Conservation (phyloP, 2,113 vertebrate species). For the Nicator chloris region DNA sequence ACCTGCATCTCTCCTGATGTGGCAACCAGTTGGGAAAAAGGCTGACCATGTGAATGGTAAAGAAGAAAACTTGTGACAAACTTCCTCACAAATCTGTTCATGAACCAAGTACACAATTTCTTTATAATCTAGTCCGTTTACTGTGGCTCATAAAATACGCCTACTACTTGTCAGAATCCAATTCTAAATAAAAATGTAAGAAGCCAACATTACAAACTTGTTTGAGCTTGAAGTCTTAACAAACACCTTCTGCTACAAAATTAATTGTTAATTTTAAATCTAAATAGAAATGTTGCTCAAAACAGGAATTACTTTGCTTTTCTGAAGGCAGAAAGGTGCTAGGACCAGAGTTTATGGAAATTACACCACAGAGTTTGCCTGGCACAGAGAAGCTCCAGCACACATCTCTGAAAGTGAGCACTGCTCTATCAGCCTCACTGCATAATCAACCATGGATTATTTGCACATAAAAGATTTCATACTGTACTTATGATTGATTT, state of each 20-base stretch:
- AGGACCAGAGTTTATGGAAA: neutral
- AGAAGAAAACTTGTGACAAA: neutral
- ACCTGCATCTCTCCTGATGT: fast-evolving
- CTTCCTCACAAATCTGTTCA: neutral
- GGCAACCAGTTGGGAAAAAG: neutral
- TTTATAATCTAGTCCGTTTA: neutral
- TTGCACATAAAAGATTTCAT: neutral
- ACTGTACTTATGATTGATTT: neutral
- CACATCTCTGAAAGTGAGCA: neutral
- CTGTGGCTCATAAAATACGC: neutral
- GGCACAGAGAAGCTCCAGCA: neutral
- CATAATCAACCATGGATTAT: neutral
- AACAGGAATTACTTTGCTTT: neutral
- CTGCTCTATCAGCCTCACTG: neutral
- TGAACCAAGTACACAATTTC: fast-evolving
- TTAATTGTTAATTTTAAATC: neutral
- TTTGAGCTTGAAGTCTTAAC: neutral
- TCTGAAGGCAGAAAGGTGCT: neutral
- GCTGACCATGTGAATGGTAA: fast-evolving
- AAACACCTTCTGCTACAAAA: neutral
- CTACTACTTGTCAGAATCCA: neutral
- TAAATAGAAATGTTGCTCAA: neutral
- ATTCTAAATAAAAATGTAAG: neutral
- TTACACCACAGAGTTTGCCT: too few species aligned
- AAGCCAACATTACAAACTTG: neutral